Conservation (phyloP, 2,888 invertebrate genomes). For the Apamea crenata region DNA sequence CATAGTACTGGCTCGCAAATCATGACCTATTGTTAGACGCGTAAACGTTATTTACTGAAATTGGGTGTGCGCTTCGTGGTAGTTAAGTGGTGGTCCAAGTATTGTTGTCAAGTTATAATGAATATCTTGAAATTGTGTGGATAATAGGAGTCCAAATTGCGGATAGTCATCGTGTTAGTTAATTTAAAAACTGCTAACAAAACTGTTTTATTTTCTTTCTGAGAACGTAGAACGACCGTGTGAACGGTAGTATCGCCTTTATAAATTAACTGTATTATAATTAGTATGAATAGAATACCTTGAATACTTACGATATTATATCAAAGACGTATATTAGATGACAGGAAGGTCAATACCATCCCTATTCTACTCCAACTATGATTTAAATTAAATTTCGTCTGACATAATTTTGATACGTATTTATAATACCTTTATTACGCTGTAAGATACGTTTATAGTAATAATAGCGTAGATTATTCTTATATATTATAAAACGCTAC, state of each 20-base stretch:
- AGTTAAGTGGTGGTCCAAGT: constrained; percentile 37
- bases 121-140: constrained; percentile 15
- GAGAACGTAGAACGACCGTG: not conserved
- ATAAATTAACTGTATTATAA: no score
- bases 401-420: not conserved
- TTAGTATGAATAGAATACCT: not conserved
- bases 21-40: constrained; percentile 65
- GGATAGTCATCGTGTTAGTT: no score
- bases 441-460: not conserved
- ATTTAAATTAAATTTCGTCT: not conserved
- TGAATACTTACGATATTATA: not conserved
- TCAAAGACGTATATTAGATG: not conserved
- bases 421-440: not conserved
- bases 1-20: constrained; percentile 61
- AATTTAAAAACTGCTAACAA: not conserved
- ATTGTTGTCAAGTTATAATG: constrained; percentile 22
- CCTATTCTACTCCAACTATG: not conserved
- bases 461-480: not conserved
- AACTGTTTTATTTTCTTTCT: no score
- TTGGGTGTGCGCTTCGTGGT: constrained; percentile 48
- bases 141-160: not conserved
- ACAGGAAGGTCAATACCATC: not conserved
- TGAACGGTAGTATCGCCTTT: not conserved
- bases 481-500: not conserved
- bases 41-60: constrained; percentile 60